Evolutionary conservation across 2,797 vertebrate species (phyloP), one percentile per base, ranked within the genome.

Genomic region (Microctenopoma stevenorrisi): DNA sequence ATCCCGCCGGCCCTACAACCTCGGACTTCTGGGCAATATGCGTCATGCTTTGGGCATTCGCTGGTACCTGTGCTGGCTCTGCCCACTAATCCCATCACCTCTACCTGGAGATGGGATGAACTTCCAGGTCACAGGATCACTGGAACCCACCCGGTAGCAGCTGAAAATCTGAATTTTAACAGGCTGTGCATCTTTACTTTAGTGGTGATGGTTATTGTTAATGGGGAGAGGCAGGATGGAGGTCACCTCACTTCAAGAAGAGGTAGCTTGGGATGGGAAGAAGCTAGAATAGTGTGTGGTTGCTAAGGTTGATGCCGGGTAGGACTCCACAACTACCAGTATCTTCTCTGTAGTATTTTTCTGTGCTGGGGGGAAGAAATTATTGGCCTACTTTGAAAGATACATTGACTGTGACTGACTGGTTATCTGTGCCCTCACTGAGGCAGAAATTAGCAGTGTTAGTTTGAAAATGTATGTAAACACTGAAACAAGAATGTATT

Each of bases 1-100:
- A 0, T 85, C 88, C 46, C 90, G 92, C 28, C 89, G 89, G 5
- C 85, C 89, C 25, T 97, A 96, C 64, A 92, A 83, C 80, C 88
- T 95, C 35, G 96, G 96, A 7, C 74, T 86, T 28, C 48, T 88
- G 44, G 88, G 75, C 7, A 98, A 97, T 75, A 50, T 96, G 64
- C 86, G 79, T 26, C 92, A 95, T 16, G 87, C 87, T 14, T 87
- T 98, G 61, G 96, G 96, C 25, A 52, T 78, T 15, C 92, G 76
- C 72, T 97, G 96, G 96, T 95, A 93, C 84, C 69, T 97, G 0
- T 93, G 94, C 73, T 97, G 95, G 96, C 85, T 98, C 63, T 95
- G 81, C 58, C 96, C 96, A 0, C 94, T 97, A 63, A 78, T 96
- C 75, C 83, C 93, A 15, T 97, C 96, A 22, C 90, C 91, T 0